phyloP scores from a whole-genome alignment of 2,888 invertebrate species.

The Mesoligia furuncula region DNA sequence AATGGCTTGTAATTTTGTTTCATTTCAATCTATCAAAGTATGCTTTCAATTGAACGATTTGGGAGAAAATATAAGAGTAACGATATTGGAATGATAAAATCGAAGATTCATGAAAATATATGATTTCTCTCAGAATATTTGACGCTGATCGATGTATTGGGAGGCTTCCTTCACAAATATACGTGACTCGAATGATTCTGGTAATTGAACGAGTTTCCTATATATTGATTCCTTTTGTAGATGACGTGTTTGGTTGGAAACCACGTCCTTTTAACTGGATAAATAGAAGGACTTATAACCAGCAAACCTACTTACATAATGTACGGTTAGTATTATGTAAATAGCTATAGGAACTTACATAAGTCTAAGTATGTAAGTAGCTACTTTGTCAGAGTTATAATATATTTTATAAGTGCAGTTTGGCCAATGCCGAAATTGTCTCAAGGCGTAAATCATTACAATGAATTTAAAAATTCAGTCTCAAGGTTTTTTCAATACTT shows the following conservation, averaged over 20 bases:
- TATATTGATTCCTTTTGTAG: conserved; percentile 36
- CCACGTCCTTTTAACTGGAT: not conserved
- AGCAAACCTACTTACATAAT: conserved; percentile 4
- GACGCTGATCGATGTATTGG: conserved; percentile 51
- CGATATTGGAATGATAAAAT: not conserved
- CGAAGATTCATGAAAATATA: conserved; percentile 11
- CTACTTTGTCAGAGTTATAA: conserved; percentile 10
- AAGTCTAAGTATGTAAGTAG: not conserved
- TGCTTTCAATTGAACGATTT: not conserved
- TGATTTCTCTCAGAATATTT: conserved; percentile 29
- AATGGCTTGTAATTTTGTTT: conserved; percentile 1
- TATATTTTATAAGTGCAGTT: conserved; percentile 7
- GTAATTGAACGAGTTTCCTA: conserved; percentile 58
- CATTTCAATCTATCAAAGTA: not conserved
- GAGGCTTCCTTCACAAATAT: conserved; percentile 68
- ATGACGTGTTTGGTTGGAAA: conserved; percentile 7
- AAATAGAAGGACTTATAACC: not conserved
- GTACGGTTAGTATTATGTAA: not conserved
- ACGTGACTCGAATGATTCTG: conserved; percentile 72
- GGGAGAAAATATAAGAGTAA: too few relatives aligned
- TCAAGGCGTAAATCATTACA: conserved; percentile 44
- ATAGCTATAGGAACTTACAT: not conserved
- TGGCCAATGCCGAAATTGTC: conserved; percentile 18
- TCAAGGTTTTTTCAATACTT: conserved; percentile 33
- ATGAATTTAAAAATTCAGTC: conserved; percentile 33